Conservation (phyloP, 2,797 vertebrate species). For the Phrynocephalus vlangalii region DNA sequence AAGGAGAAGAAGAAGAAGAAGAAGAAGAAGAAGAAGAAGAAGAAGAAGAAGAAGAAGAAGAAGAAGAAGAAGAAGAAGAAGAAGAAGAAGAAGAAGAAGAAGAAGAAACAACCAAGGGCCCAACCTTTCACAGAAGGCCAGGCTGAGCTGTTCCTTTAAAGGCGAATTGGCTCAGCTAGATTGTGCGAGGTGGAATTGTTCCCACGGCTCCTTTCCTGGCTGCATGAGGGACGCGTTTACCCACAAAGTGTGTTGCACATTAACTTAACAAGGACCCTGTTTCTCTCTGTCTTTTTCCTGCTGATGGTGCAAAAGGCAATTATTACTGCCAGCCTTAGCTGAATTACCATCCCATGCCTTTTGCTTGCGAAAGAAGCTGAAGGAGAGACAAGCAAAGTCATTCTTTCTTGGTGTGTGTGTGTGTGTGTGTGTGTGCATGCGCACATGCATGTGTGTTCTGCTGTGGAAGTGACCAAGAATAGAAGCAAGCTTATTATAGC, state of each 20-base stretch:
- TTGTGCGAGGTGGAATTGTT: slow-evolving; percentile 51
- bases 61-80: too few species aligned
- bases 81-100: too few species aligned
- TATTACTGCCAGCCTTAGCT: slow-evolving; percentile 44
- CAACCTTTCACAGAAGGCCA: slow-evolving; percentile 53
- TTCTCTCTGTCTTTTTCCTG: slow-evolving; percentile 39
- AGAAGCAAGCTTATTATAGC: accelerated
- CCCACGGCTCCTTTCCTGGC: slow-evolving; percentile 57
- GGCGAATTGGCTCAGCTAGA: slow-evolving; percentile 54
- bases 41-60: too few species aligned
- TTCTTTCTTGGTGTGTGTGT: too few species aligned
- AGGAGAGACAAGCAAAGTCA: not conserved
- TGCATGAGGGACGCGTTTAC: slow-evolving; percentile 41
- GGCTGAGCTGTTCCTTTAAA: slow-evolving; percentile 14
- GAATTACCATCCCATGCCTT: not conserved
- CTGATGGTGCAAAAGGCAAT: slow-evolving; percentile 35
- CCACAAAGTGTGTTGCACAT: not conserved
- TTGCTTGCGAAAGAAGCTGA: not conserved
- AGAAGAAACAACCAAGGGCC: slow-evolving; percentile 17
- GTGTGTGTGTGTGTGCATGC: too few species aligned
- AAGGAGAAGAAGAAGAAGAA: too few species aligned
- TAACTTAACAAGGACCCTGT: slow-evolving; percentile 39
- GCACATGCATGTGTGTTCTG: too few species aligned
- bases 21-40: too few species aligned
- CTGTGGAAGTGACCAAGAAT: not conserved